Evolutionary conservation across 2,113 vertebrate genomes (phyloP), one percentile per base, ranked within the genome.

Genomic region (Alosa alosa): DNA sequence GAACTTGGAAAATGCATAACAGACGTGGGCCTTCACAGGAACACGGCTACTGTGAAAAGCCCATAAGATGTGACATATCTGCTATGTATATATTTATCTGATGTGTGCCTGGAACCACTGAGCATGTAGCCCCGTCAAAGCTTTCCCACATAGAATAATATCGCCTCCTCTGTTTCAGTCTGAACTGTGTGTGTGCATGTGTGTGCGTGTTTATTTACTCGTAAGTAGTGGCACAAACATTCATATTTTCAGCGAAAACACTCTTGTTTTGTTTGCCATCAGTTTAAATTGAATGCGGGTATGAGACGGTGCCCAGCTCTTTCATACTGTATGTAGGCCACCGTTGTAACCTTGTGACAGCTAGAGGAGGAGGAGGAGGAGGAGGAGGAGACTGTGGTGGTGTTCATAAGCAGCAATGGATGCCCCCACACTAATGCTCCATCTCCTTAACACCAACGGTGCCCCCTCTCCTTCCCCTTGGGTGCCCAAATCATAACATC

Each of bases 221-320:
- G 13, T 78, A 78, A 78, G 31, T 10, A 36, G 60, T 64, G n/a
- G 68, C 68, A 75, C 68, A 60, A 5, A 39, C 72, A 78, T 78
- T 78, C 17, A 78, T 78, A 78, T 78, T 78, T 78, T 78, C 72
- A 78, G 72, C 31, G 20, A 68, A 39, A 78, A 41, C 72, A 78
- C 72, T 17, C 72, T 78, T 78, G 72, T 78, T 78, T 78, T 39
- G 72, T 36, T 36, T 78, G 25, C 11, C 72, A 36, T 78, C 72
- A 17, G 31, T 78, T 39, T 39, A 39, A 78, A 68, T 6, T 68
- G 72, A 15, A 36, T 8, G 60, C 72, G 15, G 36, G 41, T 44
- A 78, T 36, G 72, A 78, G 72, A 78, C 36, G 15, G 13, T 39
- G 8, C 18, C 6, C 20, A 7, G 55, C 55, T 1, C 55, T 20